Evolutionary conservation across 2,888 invertebrate species (phyloP).

Genomic region (Liopterus haemorrhoidalis): DNA sequence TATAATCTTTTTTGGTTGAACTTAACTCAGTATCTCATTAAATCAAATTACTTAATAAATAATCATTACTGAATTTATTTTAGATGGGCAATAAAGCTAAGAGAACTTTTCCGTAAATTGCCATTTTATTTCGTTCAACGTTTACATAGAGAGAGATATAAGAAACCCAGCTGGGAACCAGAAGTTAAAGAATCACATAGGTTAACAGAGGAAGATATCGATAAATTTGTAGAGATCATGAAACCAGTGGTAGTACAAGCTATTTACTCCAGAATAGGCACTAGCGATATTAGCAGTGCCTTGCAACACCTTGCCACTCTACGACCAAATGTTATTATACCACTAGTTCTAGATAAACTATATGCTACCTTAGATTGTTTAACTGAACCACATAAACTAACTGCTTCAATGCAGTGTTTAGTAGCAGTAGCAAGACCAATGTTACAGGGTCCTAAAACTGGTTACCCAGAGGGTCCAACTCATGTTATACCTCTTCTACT

Average conservation of each 20-base stretch:
- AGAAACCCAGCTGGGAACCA: conserved; percentile 60
- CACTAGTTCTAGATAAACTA: conserved; percentile 73
- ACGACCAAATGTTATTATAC: conserved; percentile 76
- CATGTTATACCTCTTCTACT: conserved; percentile 77
- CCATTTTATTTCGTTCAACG: conserved; percentile 56
- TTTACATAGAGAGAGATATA: conserved; percentile 62
- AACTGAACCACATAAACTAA: conserved; percentile 81
- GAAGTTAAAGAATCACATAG: conserved; percentile 61
- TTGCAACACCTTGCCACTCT: conserved; percentile 71
- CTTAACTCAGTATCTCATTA: not conserved
- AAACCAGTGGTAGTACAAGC: conserved; percentile 69
- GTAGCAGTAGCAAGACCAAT: conserved; percentile 57
- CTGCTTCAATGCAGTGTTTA: conserved; percentile 65
- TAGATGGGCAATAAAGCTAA: conserved; percentile 65
- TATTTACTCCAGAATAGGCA: conserved; percentile 68
- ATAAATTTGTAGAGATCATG: conserved; percentile 70
- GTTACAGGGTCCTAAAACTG: conserved; percentile 48
- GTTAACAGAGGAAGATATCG: conserved; percentile 73
- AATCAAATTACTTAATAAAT: not conserved
- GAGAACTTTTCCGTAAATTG: conserved; percentile 63
- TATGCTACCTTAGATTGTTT: conserved; percentile 76
- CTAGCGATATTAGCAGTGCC: conserved; percentile 57
- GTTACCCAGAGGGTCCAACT: conserved; percentile 68
- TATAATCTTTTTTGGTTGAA: not conserved
- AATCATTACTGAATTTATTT: conserved; percentile 16